Evolutionary conservation across 2,113 vertebrate genomes (phyloP), one percentile per base, ranked within the genome.

Genomic region (Oceanodroma tethys): DNA sequence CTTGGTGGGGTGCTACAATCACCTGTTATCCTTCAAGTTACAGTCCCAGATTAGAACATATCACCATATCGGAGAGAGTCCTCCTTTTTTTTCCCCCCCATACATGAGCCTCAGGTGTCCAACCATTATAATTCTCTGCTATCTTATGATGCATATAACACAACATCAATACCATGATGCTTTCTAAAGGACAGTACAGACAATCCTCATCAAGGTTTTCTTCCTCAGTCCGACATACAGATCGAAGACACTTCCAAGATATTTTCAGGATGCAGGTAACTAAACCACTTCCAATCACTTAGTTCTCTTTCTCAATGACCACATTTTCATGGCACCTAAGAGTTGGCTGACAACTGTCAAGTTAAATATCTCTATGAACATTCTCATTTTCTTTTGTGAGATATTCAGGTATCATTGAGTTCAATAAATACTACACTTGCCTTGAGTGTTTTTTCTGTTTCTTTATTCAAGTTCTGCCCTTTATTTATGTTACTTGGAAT

Each of bases 41-140:
- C 9, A 72, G 16, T 58, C 12, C 3, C 70, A 82, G 34, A 56
- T 67, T 11, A 85, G 53, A 81, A 73, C 9, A 32, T 29, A 52
- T 8, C 23, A 30, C 19, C 3, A 10, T 45, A 67, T 26, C 21
- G 0, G 1, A 58, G 72, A 43, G 11, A 26, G 4, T 27, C 13
- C 7, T 42, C 14, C 5, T 50, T 12, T 68, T 47, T 38, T 59
- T 36, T 12, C 53, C 32, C 21, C 22, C 10, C 27, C 42, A 16
- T 23, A 36, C 7, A 50, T 25, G 8, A 62, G 30, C 19, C 13
- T 66, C 56, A 19, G 21, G 7, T 76, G 18, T 21, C 63, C 40
- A 56, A 29, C 8, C 17, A 16, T 38, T 43, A 62, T 26, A 2
- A 50, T 22, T 42, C 25, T 83, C 26, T 13, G 4, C 23, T 53